Base-by-base conservation (phyloP, 2,888 invertebrate species). In the Drosophila trichaetosa region DNA sequence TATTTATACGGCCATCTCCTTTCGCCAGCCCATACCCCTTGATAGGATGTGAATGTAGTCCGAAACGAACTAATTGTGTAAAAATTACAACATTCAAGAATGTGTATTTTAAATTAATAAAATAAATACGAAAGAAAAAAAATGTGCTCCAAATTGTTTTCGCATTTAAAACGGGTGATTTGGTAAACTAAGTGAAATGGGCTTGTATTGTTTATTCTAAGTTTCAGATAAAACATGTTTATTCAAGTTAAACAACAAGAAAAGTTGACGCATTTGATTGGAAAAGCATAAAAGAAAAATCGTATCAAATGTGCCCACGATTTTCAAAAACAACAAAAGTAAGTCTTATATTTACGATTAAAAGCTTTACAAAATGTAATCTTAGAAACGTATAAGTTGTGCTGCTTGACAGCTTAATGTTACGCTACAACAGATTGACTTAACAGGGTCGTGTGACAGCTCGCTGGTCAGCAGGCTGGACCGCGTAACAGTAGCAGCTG, bases 61-160 rank as follows among this genome's bases (percentile, higher is more conserved):
- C 85, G 68, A 76, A 82, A 69, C 82, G 73, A 89, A 72, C 73
- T 76, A 89, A 84, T 38, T 59, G 66, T 84, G 56, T 74, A 73
- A 77, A 82, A 79, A 62, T 63, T 51, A 46, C 24, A 79, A 76
- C 71, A 82, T 79, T 73, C 51, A 71, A 78, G 68, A 65, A 66
- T 42, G 54, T 79, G 69, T 79, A 81, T 79, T 79, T 79, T 78
- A 77, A 80, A 69, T 53, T 71, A 77, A 80, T 62, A 82, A 81
- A 79, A 71, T 60, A 63, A 83, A 85, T 67, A 51, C 60, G 42
- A 69, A 36, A 34, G 34, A 52, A 38, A 60, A 65, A 59, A 21
- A 60, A 65, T 52, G 33, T 70, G 46, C 24, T 24, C 8, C 33
- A 56, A 63, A 46, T 63, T 48, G 56, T 10, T 1, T 27, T 29